phyloP scores from a whole-genome alignment of 2,888 invertebrate genomes.

The Andrena fulva region DNA sequence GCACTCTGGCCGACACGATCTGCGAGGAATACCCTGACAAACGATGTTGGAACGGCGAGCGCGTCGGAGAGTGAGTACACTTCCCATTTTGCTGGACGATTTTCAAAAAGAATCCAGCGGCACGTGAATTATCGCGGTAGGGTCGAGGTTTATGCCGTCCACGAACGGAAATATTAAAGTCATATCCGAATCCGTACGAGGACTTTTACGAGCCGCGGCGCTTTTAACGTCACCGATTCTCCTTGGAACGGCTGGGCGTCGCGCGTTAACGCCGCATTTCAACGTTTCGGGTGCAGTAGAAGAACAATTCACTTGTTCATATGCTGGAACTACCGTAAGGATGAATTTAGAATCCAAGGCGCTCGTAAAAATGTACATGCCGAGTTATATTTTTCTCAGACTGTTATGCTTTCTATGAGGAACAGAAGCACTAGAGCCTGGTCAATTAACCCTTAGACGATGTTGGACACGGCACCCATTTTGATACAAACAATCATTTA shows the following conservation, averaged over 20 bases:
- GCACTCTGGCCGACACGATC: constrained; percentile 91
- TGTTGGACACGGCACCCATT: too few relatives aligned
- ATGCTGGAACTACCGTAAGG: background rate
- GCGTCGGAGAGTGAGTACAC: constrained; percentile 90
- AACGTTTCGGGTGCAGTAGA: background rate
- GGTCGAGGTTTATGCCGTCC: background rate
- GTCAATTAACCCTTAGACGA: background rate
- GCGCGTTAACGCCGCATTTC: background rate
- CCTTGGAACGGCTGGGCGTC: background rate
- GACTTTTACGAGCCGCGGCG: constrained; percentile 20
- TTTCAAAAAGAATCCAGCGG: constrained; percentile 2
- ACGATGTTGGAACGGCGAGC: constrained; percentile 93
- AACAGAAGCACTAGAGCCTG: background rate
- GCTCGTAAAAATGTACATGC: background rate
- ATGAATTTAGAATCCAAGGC: background rate
- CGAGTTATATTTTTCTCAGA: background rate
- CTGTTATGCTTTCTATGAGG: background rate
- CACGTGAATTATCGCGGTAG: constrained; percentile 11
- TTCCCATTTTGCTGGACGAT: background rate
- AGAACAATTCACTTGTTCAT: background rate
- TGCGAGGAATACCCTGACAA: constrained; percentile 90
- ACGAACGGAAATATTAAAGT: constrained; percentile 30
- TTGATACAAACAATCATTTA: too few relatives aligned
- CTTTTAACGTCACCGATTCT: constrained; percentile 24
- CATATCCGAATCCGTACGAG: constrained; percentile 14